Evolutionary conservation across 2,797 vertebrate genomes (phyloP), one percentile per base, ranked within the genome.

Genomic region (Cossypha caffra): DNA sequence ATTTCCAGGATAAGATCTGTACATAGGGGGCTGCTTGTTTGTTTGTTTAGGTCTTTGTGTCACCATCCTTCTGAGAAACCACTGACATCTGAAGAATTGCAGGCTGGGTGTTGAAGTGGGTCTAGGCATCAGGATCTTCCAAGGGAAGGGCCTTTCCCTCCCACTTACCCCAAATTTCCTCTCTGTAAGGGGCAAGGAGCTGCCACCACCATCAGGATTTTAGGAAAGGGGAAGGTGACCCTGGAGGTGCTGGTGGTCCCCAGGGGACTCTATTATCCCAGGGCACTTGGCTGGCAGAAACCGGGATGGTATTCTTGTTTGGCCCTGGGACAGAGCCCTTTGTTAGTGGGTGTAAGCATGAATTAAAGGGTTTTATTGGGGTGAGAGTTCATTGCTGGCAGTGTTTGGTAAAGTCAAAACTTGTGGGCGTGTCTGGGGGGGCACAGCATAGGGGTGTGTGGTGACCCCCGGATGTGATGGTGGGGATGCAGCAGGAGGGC

Each of bases 61-160:
- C 94, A 87, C 86, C 91, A 87, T 81, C 86, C 63, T 96, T 93
- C 87, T 90, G 94, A 95, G 95, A 94, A 98, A 88, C 61, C 24
- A 47, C 72, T 40, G 45, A 61, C 45, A 62, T 48, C 58, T 74
- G 68, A 50, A 47, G 79, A 58, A 54, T 25, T 77, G 87, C 62
- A 82, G 81, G 83, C 68, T 83, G 42, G 13, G 42, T 71, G 11
- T 31, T 1, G 12, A 75, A 69, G 76, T 2, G 10, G 62, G 47
- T 68, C 74, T 85, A 48, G 67, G 31, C 64, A 63, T 73, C 37
- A n/a, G 40, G 52, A 50, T 91, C 59, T 79, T 62, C 54, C 55
- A 48, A 59, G 40, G 63, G 28, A 89, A 47, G 55, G 73, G 38
- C 20, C 29, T 72, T 81, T 87, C 51, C 35, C 37, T 51, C n/a